Conservation (phyloP, 1,140 invertebrate species). For the Periplaneta americana region DNA sequence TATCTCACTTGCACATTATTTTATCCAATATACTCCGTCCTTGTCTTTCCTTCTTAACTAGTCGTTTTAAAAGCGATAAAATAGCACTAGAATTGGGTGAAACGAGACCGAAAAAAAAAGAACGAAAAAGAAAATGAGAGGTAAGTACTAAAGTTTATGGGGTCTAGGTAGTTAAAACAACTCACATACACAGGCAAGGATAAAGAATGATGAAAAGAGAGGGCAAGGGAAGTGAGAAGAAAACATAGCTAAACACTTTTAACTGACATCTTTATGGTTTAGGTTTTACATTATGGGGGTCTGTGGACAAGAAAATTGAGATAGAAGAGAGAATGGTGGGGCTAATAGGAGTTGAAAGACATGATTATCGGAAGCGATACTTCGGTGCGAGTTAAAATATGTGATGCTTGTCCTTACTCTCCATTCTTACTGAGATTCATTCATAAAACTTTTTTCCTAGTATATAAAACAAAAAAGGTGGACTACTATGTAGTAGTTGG, state of each 20-base stretch:
- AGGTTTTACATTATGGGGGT: neutral
- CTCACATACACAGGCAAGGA: neutral
- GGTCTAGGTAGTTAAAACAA: neutral
- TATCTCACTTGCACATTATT: neutral
- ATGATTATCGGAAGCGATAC: neutral
- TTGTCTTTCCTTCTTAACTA: neutral
- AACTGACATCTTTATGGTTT: neutral
- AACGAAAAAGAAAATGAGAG: neutral
- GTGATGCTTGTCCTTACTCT: neutral
- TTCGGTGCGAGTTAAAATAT: neutral
- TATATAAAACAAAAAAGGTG: neutral
- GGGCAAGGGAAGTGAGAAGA: neutral
- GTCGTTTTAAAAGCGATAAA: neutral
- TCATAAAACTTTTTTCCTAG: neutral
- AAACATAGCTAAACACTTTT: neutral
- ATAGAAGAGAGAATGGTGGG: neutral
- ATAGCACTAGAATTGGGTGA: neutral
- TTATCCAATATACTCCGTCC: neutral
- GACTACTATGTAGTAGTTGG: neutral
- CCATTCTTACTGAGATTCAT: neutral
- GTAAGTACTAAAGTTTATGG: neutral
- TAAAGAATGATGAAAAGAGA: neutral
- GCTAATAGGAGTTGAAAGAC: neutral
- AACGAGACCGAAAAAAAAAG: neutral
- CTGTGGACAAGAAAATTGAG: neutral